Evolutionary conservation across 30 jellyfish, hydroid and myxozoan genomes (phyloP).

Genomic region (Hydra vulgaris): DNA sequence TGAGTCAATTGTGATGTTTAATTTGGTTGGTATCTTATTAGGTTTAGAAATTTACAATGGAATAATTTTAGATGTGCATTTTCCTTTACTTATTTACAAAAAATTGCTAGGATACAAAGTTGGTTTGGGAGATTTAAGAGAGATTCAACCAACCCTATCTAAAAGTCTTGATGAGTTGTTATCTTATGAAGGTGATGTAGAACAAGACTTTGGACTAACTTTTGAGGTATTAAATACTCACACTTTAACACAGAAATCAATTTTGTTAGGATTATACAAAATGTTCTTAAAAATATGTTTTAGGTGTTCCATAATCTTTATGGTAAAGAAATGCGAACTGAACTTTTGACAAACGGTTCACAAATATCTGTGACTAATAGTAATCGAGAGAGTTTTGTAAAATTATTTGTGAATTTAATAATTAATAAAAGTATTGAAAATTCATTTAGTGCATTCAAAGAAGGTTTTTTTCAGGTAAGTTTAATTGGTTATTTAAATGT

Average conservation of each 20-base stretch:
- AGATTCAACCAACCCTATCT: slow-evolving; percentile 67
- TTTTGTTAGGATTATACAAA: neutral
- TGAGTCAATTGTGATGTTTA: slow-evolving; percentile 45
- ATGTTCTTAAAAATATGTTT: neutral
- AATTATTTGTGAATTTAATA: slow-evolving; percentile 51
- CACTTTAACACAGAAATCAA: too few species aligned
- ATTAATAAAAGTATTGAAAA: slow-evolving; percentile 38
- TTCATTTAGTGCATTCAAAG: slow-evolving; percentile 53
- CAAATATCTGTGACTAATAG: slow-evolving; percentile 50
- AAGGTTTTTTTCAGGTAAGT: slow-evolving; percentile 69
- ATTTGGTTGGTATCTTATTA: slow-evolving; percentile 67
- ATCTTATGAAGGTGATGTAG: slow-evolving; percentile 49
- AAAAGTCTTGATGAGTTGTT: slow-evolving; percentile 46
- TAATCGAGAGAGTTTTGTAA: slow-evolving; percentile 58
- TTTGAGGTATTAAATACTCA: slow-evolving; percentile 68
- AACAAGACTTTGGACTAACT: slow-evolving; percentile 54
- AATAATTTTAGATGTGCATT: slow-evolving; percentile 73
- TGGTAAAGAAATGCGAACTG: slow-evolving; percentile 33
- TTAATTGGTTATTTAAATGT: too few species aligned
- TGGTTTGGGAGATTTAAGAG: slow-evolving; percentile 45
- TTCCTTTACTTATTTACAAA: slow-evolving; percentile 66
- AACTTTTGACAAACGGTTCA: slow-evolving; percentile 63
- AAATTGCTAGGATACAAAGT: slow-evolving; percentile 49
- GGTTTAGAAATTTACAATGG: slow-evolving; percentile 97
- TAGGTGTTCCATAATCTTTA: slow-evolving; percentile 39